Conservation (phyloP, 2,888 invertebrate species). For the Saturnia pavonia region DNA sequence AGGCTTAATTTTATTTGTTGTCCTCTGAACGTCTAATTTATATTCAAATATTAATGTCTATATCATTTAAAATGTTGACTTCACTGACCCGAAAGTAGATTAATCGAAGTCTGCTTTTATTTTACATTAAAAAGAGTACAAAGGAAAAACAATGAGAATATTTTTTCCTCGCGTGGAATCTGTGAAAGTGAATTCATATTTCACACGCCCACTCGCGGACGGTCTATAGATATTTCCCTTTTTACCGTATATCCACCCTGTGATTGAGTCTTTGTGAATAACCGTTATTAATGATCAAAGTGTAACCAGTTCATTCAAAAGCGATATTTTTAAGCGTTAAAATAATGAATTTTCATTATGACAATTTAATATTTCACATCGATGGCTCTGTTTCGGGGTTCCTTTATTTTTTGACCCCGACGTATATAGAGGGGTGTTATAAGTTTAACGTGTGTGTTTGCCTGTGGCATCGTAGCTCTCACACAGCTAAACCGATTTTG, state of each 20-base stretch:
- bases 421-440: no score
- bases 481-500: no score
- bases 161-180: background rate
- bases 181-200: conserved; percentile 2
- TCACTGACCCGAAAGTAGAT: no score
- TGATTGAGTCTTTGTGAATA: conserved; percentile 9
- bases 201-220: background rate
- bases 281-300: conserved; percentile 4
- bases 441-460: no score
- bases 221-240: conserved; percentile 2
- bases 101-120: background rate
- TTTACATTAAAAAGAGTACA: background rate
- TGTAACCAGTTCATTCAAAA: background rate
- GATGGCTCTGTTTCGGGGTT: background rate
- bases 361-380: background rate
- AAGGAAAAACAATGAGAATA: conserved; percentile 6
- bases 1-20: no score
- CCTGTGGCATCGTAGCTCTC: no score
- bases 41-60: no score
- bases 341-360: background rate
- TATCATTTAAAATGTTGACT: no score
- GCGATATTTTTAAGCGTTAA: background rate
- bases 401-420: background rate
- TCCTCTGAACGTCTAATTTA: no score
- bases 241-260: background rate